Percentiles rank a stretch among this genome's conserved stretches.
Conservation (phyloP, 2,797 vertebrate species). For the Buphagus erythrorhynchus region DNA sequence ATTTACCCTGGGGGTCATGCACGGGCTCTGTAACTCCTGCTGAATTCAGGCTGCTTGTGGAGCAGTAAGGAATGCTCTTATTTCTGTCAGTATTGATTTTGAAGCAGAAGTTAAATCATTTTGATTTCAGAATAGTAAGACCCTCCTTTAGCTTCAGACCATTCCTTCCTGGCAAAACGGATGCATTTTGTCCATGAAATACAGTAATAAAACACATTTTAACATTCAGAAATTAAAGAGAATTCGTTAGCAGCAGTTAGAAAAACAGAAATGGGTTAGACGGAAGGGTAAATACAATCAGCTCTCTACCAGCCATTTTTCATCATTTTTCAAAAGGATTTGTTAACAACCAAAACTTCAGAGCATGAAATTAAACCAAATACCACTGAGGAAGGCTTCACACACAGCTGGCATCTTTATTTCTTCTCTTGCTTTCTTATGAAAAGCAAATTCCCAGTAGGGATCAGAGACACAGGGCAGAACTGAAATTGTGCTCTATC, state of each 20-base stretch:
- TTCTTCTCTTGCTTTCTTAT: background rate
- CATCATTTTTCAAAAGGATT: background rate
- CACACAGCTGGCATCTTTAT: background rate
- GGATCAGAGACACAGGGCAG: background rate
- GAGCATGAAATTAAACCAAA: background rate
- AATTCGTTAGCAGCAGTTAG: background rate
- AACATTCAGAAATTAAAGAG: background rate
- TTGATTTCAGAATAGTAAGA: background rate
- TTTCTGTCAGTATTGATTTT: background rate
- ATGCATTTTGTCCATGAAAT: background rate
- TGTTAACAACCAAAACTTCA: background rate
- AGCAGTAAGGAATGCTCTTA: background rate
- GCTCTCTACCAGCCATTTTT: background rate
- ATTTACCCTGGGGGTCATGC: background rate
- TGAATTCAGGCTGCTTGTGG: background rate
- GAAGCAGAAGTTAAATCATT: background rate
- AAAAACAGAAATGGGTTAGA: background rate
- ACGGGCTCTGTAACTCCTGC: background rate
- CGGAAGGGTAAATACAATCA: background rate
- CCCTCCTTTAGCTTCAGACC: background rate
- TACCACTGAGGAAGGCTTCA: background rate
- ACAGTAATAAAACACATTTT: background rate
- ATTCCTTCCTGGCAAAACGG: background rate
- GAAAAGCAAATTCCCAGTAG: background rate
- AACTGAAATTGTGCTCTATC: background rate